Evolutionary conservation across 2,113 vertebrate species (phyloP).

Genomic region (Leptosomus discolor): DNA sequence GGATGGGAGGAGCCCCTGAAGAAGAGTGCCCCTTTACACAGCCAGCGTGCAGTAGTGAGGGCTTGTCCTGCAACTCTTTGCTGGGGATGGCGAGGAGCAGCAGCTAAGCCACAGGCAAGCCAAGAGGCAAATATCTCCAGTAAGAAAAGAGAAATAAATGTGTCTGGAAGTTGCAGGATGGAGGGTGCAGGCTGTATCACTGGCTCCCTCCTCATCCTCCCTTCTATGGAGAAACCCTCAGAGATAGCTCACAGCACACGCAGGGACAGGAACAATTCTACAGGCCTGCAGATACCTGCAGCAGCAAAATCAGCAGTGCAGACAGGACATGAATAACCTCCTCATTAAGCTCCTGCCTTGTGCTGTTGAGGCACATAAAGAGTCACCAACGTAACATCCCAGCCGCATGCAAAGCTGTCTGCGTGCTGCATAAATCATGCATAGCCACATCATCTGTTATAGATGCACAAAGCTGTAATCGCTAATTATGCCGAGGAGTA

Average conservation of each 20-base stretch:
- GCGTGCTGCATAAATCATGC: conserved; percentile 53
- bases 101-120: background rate
- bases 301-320: background rate
- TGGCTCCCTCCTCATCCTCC: background rate
- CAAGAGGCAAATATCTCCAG: background rate
- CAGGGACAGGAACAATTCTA: background rate
- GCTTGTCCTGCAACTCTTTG: background rate
- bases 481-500: background rate
- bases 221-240: background rate
- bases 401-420: background rate
- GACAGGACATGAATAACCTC: conserved; percentile 3
- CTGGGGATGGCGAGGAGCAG: background rate
- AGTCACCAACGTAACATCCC: conserved; percentile 1
- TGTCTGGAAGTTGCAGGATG: background rate
- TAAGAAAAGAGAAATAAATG: background rate
- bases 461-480: conserved; percentile 1
- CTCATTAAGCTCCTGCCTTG: conserved; percentile 23
- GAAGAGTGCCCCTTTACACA: background rate
- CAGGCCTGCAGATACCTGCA: background rate
- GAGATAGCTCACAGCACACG: background rate
- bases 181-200: background rate
- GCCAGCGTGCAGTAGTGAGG: accelerated
- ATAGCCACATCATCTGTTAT: conserved; percentile 41
- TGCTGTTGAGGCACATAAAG: conserved; percentile 1
- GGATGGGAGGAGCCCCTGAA: background rate